Evolutionary conservation across 2,888 invertebrate genomes (phyloP), one percentile per base, ranked within the genome.

Genomic region (Drosophila affinis): DNA sequence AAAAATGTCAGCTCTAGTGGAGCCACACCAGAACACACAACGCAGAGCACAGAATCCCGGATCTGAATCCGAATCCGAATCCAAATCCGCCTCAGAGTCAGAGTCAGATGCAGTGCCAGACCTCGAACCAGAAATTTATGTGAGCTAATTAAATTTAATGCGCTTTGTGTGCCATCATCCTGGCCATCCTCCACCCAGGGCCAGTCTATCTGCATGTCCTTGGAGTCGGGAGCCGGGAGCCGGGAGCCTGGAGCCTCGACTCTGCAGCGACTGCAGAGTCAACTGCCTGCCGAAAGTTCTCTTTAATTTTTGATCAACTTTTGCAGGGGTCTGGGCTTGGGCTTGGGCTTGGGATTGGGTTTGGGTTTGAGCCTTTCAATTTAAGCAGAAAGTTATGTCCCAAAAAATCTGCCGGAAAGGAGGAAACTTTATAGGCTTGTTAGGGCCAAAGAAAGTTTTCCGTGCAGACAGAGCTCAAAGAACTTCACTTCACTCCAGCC

Each of bases 101-200:
- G 39, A 2, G 14, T 62, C 58, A 39, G 7, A 39, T 14, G n/a
- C 39, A 39, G 39, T 6, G 14, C 39, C 39, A 39, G 49, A 56
- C 65, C 62, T 32, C 60, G 57, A 51, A 56, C 61, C 57, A 56
- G 48, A 71, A 72, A 80, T 82, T 84, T 77, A 84, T 82, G 79
- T 68, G 77, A 78, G 75, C 82, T 82, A 81, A 82, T 82, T 84
- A 82, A 84, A 84, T 84, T 78, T 80, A 84, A 82, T 84, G 82
- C 64, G 73, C 71, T 80, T 69, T 77, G 72, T 79, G 71, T 64
- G 72, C 39, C 52, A 12, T 17, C 32, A 32, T 34, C 32, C 12
- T 51, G 27, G 34, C 47, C 29, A 29, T 29, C 29, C 34, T 14
- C 34, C 14, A 34, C 34, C 14, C 39, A 2, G 39, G 39, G 27